Evolutionary conservation across 2,797 vertebrate genomes (phyloP), one percentile per base, ranked within the genome.

Genomic region (Artibeus jamaicensis): DNA sequence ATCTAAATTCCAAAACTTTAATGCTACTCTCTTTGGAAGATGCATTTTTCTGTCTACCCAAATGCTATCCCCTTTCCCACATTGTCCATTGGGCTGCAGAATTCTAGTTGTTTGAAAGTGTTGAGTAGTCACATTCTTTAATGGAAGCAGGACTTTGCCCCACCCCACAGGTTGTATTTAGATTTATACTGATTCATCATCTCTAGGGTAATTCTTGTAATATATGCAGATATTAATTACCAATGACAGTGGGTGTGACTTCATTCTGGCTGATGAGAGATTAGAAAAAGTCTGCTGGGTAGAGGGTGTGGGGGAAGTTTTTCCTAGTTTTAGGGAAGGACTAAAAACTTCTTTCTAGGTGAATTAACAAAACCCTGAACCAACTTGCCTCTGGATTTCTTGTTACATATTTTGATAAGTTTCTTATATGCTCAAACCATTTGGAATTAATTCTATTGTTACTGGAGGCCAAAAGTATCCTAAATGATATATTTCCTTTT

Each of bases 401-500:
- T 86, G 37, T 74, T 86, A 46, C 8, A 8, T 70, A 18, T 73
- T 24, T 62, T 62, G n/a, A 44, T 34, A 85, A 37, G 9, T 16
- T 77, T 95, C 86, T 86, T 59, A 55, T 89, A 86, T 62, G 46
- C 85, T 71, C 68, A 84, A 86, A 46, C 39, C 32, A 85, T 77
- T 89, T 91, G 11, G 12, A 71, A 11, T 65, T 91, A 76, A 50
- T 86, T 46, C 4, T 57, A 15, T 46, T 42, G 39, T 70, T 76
- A 39, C 26, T n/a, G 0, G 4, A 94, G 86, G 48, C 18, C 48
- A 44, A 67, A 62, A 67, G 29, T 62, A 44, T 73, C 44, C 83
- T 68, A 78, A 70, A 15, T 5, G 34, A 55, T 14, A 76, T 1
- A 15, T 19, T 77, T 21, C 21, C 26, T 62, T 94, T 71, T 65